These are phyloP conservation scores for Dolichomitus sp. DNA, from an alignment of 2,888 invertebrate genomes.

Conservation along the genomic window DNA sequence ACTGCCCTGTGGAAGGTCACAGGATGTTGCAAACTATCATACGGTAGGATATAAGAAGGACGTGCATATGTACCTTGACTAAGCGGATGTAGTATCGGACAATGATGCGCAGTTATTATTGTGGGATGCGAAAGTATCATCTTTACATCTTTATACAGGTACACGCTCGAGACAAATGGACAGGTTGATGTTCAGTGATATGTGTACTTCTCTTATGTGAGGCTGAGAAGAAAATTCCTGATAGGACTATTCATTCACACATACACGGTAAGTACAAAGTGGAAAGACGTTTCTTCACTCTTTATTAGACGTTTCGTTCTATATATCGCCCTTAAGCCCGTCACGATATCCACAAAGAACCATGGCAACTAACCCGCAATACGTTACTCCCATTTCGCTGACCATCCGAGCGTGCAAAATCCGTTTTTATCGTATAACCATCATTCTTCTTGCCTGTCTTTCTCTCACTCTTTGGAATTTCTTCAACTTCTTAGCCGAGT, in stretches of 20 bases:
- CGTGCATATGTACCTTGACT: not conserved
- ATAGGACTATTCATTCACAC: conserved; percentile 3
- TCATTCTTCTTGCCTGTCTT: not conserved
- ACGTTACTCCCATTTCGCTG: conserved; percentile 48
- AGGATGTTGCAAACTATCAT: conserved; percentile 19
- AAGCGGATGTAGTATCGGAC: not conserved
- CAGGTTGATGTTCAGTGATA: conserved; percentile 1
- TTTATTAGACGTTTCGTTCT: not conserved
- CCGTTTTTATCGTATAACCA: conserved; percentile 29
- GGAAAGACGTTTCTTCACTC: conserved; percentile 1
- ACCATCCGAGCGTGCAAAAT: conserved; percentile 53
- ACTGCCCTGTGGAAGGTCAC: conserved; percentile 49
- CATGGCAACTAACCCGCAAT: conserved; percentile 2
- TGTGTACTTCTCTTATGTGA: not conserved
- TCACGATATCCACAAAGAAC: conserved; percentile 7
- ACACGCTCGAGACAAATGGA: not conserved
- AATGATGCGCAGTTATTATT: conserved; percentile 30
- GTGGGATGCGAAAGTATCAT: not conserved
- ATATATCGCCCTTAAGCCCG: not conserved
- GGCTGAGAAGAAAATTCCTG: not conserved
- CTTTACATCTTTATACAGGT: not conserved
- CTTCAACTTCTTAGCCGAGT: not conserved
- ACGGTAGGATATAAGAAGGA: not conserved
- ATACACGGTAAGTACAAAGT: not conserved
- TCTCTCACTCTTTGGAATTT: not conserved